A percentile compares a stretch with the other conserved stretches of the same genome.
These are phyloP conservation scores for Dicaeum eximium DNA, from an alignment of 2,113 vertebrate genomes.

Conservation along the genomic window DNA sequence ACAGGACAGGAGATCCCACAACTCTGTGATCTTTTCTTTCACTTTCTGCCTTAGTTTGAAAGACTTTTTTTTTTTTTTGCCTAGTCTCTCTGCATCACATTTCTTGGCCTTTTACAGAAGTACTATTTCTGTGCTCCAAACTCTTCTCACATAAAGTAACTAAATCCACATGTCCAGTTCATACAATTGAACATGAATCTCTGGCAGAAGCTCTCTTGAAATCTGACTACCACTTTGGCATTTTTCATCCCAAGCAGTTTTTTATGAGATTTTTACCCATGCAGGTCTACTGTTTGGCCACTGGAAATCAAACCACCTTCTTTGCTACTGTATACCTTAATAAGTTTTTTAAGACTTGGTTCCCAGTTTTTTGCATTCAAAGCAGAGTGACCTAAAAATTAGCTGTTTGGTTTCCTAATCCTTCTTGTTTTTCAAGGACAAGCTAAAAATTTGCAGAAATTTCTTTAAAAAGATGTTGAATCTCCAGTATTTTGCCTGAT, in stretches of 20 bases:
- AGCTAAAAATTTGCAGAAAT: not conserved
- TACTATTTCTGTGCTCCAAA: not conserved
- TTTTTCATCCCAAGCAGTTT: not conserved
- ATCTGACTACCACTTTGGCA: not conserved
- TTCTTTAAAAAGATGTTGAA: not conserved
- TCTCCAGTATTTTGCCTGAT: not conserved
- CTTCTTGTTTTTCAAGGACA: not conserved
- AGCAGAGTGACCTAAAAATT: not conserved
- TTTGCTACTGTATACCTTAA: not conserved
- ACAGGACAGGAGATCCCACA: not conserved
- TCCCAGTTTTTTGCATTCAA: not conserved
- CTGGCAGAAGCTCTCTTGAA: not conserved
- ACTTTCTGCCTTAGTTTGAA: not conserved
- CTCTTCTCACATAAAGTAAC: not conserved
- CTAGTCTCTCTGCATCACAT: not conserved
- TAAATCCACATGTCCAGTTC: not conserved
- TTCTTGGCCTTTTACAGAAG: conserved; percentile 1
- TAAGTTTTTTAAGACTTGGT: not conserved
- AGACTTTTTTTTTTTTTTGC: not conserved
- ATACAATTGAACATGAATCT: not conserved
- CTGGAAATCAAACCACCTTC: not conserved
- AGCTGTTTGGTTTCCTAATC: not conserved
- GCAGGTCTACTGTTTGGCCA: not conserved
- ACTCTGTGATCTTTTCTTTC: not conserved
- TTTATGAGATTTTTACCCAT: not conserved